Conservation (phyloP, 2,113 vertebrate species). For the Caretta caretta region DNA sequence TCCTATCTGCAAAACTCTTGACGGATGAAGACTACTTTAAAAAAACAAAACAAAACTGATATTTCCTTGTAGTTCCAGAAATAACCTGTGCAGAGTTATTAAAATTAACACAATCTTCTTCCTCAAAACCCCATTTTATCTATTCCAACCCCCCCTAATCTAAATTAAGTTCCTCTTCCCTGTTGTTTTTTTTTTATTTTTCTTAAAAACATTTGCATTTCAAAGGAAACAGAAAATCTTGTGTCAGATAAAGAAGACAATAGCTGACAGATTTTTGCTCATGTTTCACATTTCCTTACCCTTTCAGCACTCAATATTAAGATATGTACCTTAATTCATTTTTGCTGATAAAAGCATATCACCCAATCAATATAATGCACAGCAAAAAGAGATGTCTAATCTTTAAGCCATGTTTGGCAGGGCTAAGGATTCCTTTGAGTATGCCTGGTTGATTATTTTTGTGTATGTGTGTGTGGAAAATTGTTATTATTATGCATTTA, state of each 20-base stretch:
- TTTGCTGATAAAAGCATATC: neutral
- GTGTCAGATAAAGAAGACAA: constrained; percentile 13
- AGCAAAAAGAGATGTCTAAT: neutral
- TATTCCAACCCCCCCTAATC: neutral
- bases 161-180: neutral
- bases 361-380: neutral
- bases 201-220: constrained; percentile 61
- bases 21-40: neutral
- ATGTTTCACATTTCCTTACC: neutral
- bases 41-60: neutral
- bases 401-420: neutral
- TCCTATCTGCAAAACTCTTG: neutral
- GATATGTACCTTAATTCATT: neutral
- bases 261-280: constrained; percentile 28
- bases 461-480: neutral
- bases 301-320: constrained; percentile 4
- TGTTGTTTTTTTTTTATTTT: neutral
- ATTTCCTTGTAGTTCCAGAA: neutral
- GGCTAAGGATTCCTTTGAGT: neutral
- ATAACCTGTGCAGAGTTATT: neutral
- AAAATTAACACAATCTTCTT: constrained; percentile 6
- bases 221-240: constrained; percentile 44
- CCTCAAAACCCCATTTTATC: neutral
- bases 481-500: neutral
- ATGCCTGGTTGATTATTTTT: neutral